phyloP scores from a whole-genome alignment of 2,797 vertebrate genomes.

The Eulemur albifrons region DNA sequence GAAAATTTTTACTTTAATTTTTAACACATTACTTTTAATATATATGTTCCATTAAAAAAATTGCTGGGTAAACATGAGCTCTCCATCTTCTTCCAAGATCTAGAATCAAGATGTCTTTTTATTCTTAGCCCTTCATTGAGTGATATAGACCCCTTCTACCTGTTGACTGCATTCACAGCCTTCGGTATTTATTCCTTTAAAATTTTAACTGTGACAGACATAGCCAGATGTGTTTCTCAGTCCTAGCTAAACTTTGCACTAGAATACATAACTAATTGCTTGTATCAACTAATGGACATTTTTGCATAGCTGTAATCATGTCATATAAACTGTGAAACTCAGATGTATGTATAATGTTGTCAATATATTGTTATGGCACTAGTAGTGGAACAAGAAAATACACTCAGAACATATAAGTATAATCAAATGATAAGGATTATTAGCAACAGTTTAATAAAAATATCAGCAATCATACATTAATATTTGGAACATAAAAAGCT shows the following conservation, averaged over 20 bases:
- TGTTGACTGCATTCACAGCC: neutral
- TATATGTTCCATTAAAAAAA: neutral
- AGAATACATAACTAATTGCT: neutral
- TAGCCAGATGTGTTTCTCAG: neutral
- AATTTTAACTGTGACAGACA: neutral
- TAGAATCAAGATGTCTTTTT: neutral
- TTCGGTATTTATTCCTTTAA: neutral
- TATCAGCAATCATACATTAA: neutral
- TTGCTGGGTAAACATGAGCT: neutral
- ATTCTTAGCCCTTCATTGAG: neutral
- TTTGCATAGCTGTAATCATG: neutral
- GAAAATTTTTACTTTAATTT: neutral
- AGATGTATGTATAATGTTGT: neutral
- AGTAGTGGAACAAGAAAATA: neutral
- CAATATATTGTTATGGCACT: neutral
- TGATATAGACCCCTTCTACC: neutral
- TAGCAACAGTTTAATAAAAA: neutral
- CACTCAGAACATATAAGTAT: neutral
- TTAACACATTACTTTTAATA: neutral
- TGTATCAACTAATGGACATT: fast-evolving
- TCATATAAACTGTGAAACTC: neutral
- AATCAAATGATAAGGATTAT: neutral
- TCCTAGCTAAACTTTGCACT: neutral
- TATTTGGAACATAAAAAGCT: neutral
- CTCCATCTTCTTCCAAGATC: neutral